Conservation (phyloP, 2,888 invertebrate genomes). For the Ferrisia virgata region DNA sequence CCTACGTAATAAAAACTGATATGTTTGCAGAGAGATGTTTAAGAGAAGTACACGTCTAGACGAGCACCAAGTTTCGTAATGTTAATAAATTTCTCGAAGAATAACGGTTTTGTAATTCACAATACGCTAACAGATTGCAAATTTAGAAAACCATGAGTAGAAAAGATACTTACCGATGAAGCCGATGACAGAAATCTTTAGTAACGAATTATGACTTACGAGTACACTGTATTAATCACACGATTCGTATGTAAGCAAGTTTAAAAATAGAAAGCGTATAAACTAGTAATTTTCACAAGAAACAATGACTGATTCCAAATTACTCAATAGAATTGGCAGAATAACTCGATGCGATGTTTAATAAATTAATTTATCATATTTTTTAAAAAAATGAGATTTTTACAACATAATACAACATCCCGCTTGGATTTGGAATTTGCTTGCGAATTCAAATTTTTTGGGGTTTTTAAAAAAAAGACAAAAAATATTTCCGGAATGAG, state of each 20-base stretch:
- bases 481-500: background rate
- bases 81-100: background rate
- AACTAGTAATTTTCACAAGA: background rate
- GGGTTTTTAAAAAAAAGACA: background rate
- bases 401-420: background rate
- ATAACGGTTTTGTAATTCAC: background rate
- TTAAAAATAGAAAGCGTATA: background rate
- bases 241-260: background rate
- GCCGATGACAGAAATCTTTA: background rate
- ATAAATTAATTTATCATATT: too few relatives aligned
- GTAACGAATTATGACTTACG: background rate
- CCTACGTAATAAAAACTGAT: background rate
- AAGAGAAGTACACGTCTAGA: background rate
- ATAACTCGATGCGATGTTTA: background rate
- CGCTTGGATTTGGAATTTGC: too few relatives aligned
- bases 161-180: background rate
- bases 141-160: background rate
- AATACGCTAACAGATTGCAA: background rate
- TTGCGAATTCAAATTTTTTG: background rate
- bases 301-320: background rate
- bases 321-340: background rate
- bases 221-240: background rate
- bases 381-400: background rate
- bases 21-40: background rate
- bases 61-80: background rate